These are phyloP conservation scores for Novumbra hubbsi DNA, from an alignment of 2,797 vertebrate genomes.

Conservation along the genomic window DNA sequence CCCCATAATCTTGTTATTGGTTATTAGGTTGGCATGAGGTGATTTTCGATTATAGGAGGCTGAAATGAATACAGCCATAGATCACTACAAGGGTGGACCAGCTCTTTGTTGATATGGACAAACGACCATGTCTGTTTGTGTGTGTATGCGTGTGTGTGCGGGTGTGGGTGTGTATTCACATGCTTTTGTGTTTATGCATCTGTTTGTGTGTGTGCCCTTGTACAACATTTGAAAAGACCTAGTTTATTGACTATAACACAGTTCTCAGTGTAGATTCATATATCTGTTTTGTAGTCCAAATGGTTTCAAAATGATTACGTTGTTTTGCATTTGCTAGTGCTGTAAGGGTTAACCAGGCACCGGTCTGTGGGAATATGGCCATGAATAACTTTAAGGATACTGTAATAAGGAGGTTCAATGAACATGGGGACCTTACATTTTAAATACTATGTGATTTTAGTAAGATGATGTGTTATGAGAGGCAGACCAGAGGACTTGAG, in stretches of 20 bases:
- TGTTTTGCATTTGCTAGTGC: too few relatives aligned
- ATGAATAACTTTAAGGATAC: constrained; percentile 37
- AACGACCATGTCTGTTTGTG: too few relatives aligned
- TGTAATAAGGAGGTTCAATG: constrained; percentile 25
- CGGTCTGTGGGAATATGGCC: constrained; percentile 35
- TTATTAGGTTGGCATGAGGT: background rate
- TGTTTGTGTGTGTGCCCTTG: background rate
- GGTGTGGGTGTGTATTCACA: background rate
- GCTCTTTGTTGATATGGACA: background rate
- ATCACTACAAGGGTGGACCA: background rate
- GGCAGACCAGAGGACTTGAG: background rate
- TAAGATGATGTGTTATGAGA: background rate
- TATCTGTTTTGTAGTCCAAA: too few relatives aligned
- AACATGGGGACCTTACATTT: background rate
- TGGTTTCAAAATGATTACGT: too few relatives aligned
- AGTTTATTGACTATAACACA: too few relatives aligned
- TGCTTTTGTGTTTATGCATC: background rate
- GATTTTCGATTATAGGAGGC: background rate
- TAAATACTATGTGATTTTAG: background rate
- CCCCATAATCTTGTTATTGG: background rate
- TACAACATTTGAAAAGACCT: background rate
- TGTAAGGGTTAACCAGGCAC: constrained; percentile 38
- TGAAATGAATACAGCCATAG: background rate
- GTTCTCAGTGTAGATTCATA: too few relatives aligned
- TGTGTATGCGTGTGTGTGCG: background rate